Evolutionary conservation across 2,888 invertebrate genomes (phyloP).

Genomic region (Bembecia ichneumoniformis): DNA sequence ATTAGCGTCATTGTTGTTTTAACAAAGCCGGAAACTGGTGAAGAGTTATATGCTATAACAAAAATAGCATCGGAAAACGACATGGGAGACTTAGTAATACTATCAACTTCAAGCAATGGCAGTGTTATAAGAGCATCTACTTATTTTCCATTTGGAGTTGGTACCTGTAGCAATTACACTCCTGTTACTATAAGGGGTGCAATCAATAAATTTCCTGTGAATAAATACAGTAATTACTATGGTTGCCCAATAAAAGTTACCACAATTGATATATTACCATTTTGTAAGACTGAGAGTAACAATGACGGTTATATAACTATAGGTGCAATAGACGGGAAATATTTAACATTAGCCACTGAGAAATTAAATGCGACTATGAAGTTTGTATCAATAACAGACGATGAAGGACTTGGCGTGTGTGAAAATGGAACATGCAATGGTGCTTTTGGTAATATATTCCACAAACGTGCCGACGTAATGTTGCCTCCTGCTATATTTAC

Average conservation of each 20-base stretch:
- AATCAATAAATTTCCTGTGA: constrained; percentile 22
- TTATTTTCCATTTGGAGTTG: constrained; percentile 31
- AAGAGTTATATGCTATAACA: constrained; percentile 17
- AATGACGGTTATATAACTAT: constrained; percentile 21
- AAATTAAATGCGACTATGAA: constrained; percentile 30
- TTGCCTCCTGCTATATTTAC: background rate
- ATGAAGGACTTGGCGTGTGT: constrained; percentile 17
- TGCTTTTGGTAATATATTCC: constrained; percentile 23
- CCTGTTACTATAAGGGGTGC: constrained; percentile 20
- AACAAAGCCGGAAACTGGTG: constrained; percentile 10
- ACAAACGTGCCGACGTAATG: constrained; percentile 2
- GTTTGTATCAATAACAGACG: constrained; percentile 14
- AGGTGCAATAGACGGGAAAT: constrained; percentile 28
- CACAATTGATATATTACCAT: constrained; percentile 22
- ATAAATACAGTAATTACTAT: constrained; percentile 36
- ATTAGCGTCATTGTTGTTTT: constrained; percentile 30
- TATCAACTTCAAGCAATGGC: constrained; percentile 4
- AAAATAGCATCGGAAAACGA: constrained; percentile 32
- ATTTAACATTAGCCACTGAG: constrained; percentile 21
- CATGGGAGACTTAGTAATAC: constrained; percentile 30
- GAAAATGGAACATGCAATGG: constrained; percentile 22
- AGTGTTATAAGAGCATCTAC: constrained; percentile 24
- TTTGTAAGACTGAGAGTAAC: constrained; percentile 10
- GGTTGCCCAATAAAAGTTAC: constrained; percentile 31
- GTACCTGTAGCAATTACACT: constrained; percentile 26